Conservation (phyloP, 1,140 invertebrate genomes). For the Sarcophaga bullata region DNA sequence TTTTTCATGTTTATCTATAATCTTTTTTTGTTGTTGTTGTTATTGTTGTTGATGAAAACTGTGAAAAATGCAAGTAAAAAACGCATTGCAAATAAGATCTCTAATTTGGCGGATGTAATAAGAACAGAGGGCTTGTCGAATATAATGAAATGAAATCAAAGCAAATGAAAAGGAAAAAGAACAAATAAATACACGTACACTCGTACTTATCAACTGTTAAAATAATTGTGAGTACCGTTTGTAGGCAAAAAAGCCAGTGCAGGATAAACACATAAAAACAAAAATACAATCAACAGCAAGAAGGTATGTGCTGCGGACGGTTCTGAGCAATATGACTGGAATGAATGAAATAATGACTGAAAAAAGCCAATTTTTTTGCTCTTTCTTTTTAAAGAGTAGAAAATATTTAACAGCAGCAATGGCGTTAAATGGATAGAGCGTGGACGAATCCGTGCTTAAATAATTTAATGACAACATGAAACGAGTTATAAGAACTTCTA, state of each 20-base stretch:
- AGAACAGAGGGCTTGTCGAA: conserved; percentile 41
- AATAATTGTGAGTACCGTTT: conserved; percentile 35
- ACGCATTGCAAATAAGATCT: conserved; percentile 56
- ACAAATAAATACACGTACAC: conserved; percentile 33
- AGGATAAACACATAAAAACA: conserved; percentile 18
- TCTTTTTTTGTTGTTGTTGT: not conserved
- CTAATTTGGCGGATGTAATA: conserved; percentile 45
- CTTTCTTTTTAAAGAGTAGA: not conserved
- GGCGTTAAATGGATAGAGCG: conserved; percentile 58
- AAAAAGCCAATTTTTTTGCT: not conserved
- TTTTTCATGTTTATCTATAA: not conserved
- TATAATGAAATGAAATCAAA: not conserved
- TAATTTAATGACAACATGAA: conserved; percentile 42
- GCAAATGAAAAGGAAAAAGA: conserved; percentile 1
- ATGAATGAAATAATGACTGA: conserved; percentile 4
- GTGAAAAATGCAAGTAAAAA: conserved; percentile 59
- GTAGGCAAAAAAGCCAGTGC: conserved; percentile 35
- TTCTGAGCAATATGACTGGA: not conserved
- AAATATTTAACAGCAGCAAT: conserved; percentile 24
- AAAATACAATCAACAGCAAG: not conserved
- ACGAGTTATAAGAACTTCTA: conserved; percentile 34
- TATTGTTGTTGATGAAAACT: not conserved
- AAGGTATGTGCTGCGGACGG: no score
- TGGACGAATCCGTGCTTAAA: conserved; percentile 56
- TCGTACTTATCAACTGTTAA: conserved; percentile 16